A percentile compares a stretch with the other conserved stretches of the same genome.
Conservation (phyloP, 2,113 vertebrate species). For the Glaucidium brasilianum region DNA sequence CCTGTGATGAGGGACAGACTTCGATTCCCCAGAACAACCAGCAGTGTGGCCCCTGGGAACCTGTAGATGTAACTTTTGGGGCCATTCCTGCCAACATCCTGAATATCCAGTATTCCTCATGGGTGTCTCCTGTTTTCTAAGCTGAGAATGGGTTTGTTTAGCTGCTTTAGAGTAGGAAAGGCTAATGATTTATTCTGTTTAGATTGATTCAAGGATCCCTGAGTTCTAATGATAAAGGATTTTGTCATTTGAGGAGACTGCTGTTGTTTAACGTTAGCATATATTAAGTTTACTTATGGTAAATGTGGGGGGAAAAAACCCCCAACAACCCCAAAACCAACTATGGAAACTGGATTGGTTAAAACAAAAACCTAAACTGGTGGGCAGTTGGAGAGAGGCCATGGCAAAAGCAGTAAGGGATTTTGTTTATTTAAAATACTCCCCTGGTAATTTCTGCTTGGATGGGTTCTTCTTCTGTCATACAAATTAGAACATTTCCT, state of each 20-base stretch:
- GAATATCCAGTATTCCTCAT: not conserved
- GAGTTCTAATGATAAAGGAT: not conserved
- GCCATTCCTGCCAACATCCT: not conserved
- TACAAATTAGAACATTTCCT: not conserved
- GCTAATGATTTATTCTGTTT: not conserved
- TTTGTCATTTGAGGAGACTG: not conserved
- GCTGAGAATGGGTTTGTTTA: not conserved
- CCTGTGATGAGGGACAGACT: not conserved
- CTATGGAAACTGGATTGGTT: not conserved
- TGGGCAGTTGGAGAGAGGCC: not conserved
- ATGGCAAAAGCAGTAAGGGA: not conserved
- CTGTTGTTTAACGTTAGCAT: not conserved
- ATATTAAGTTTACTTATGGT: not conserved
- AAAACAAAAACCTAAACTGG: not conserved
- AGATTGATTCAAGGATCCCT: not conserved
- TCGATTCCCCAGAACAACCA: not conserved
- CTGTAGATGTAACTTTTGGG: not conserved
- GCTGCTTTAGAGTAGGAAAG: not conserved
- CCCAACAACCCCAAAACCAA: fast-evolving
- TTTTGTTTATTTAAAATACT: not conserved
- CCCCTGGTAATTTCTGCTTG: not conserved
- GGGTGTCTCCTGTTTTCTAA: not conserved
- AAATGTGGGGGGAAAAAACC: not conserved
- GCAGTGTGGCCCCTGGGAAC: not conserved
- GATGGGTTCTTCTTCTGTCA: not conserved